Evolutionary conservation across 1,140 invertebrate genomes (phyloP), one percentile per base, ranked within the genome.

Genomic region (Uloborus diversus): DNA sequence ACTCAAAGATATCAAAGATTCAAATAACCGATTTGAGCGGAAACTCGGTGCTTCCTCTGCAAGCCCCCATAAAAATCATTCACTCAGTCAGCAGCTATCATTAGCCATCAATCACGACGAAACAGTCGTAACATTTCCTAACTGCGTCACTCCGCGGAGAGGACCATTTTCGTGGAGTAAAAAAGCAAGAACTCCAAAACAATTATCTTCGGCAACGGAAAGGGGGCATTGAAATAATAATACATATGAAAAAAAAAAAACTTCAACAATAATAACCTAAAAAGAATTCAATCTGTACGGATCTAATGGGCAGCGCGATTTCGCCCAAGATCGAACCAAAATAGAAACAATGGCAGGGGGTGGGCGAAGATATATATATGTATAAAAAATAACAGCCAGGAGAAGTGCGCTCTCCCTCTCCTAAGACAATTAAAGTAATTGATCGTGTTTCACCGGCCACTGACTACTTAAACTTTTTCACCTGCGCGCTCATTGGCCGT

Each of bases 391-490:
- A 56, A 23, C n/a, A 56, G 51, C 25, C 23, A 56, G 9, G 23
- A 17, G 14, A 56, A 17, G 51, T 20, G 37, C 37, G 17, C 37
- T 17, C 9, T 14, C 25, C 11, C 14, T 14, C 9, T 11, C 66
- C 7, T 32, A 28, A 53, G 65, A 69, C 66, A 69, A 69, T 69
- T 69, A 69, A 69, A 69, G 66, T 69, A 56, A 69, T 69, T 69
- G 53, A 69, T 69, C 66, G 66, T 69, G 66, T 69, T 69, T 56
- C 66, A 69, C 66, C 32, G 65, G n/a, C n/a, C n/a, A n/a, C 42
- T 32, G 66, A 69, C 66, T 69, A 49, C 66, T 69, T 69, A 69
- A 69, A 69, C 66, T 69, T 69, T 69, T 69, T 69, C 66, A 69
- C 66, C 66, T 69, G 66, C 42, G 30, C 49, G 30, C 20, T 69